Conservation (phyloP, 1,140 invertebrate species). For the Ooceraea biroi region DNA sequence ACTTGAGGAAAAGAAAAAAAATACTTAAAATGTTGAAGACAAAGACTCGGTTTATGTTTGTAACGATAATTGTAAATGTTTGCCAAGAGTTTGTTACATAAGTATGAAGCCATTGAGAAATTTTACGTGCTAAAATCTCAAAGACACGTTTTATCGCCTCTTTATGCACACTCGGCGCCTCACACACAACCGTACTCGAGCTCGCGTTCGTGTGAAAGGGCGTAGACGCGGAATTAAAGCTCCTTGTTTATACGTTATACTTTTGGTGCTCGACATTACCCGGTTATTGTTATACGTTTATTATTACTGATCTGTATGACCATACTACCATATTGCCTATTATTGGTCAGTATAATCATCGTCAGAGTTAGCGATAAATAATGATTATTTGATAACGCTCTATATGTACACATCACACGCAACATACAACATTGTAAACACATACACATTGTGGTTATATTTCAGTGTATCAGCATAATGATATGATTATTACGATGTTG, state of each 20-base stretch:
- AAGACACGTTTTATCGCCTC: slow-evolving; percentile 60
- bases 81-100: slow-evolving; percentile 73
- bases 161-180: slow-evolving; percentile 74
- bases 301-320: slow-evolving; percentile 82
- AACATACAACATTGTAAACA: slow-evolving; percentile 75
- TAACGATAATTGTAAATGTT: slow-evolving; percentile 74
- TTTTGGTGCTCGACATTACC: slow-evolving; percentile 84
- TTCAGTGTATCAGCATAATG: slow-evolving; percentile 86
- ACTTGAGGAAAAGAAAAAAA: slow-evolving; percentile 64
- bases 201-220: neutral
- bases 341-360: slow-evolving; percentile 82
- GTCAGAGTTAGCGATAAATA: slow-evolving; percentile 81
- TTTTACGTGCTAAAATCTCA: slow-evolving; percentile 63
- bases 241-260: slow-evolving; percentile 79
- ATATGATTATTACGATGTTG: slow-evolving; percentile 86
- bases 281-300: slow-evolving; percentile 81
- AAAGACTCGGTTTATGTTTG: slow-evolving; percentile 76
- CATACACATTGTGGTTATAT: slow-evolving; percentile 84
- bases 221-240: slow-evolving; percentile 69
- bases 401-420: slow-evolving; percentile 81
- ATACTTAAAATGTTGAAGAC: slow-evolving; percentile 75
- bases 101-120: slow-evolving; percentile 66
- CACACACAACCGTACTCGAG: slow-evolving; percentile 54
- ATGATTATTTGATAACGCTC: slow-evolving; percentile 83
- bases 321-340: slow-evolving; percentile 82